Evolutionary conservation across 1,140 invertebrate species (phyloP), one percentile per base, ranked within the genome.

Genomic region (Drosophila bipectinata): DNA sequence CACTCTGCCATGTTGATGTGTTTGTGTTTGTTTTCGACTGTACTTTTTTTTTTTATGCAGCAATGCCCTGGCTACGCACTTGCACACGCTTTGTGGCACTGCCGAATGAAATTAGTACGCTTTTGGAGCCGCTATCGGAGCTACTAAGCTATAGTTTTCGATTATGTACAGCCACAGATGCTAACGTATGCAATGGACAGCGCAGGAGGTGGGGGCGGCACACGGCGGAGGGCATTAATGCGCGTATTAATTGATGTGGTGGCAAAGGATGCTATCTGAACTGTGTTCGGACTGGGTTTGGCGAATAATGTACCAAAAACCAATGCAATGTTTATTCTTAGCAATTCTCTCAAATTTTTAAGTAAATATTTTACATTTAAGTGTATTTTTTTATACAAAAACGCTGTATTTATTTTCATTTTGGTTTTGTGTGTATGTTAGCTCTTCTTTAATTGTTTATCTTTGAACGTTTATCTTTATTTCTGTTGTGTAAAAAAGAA

Each of bases 1-100:
- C 41, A 18, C 41, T 44, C 56, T 73, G 72, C 55, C 63, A 57
- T 67, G 63, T 67, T 58, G 56, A 48, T 67, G 75, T 87, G 81
- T 90, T 58, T 67, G 75, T 87, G 81, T 90, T 90, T 85, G 75
- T 85, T 80, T 90, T 85, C 72, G 84, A 88, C 83, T 88, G 83
- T 88, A 88, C 83, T 88, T 88, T 88, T 88, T 75, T 15, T 18
- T 69, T 89, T 76, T 66, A 77, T 77, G 78, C 78, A 79, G 71
- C 74, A 57, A 41, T 53, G 63, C 47, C 60, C 39, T 66, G 56
- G 74, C 55, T 78, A 88, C 83, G 82, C 83, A 88, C 79, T 85
- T 79, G 77, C 72, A 75, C 73, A 68, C 44, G 39, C 48, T 54
- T 72, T 76, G 62, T 57, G 24, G 55, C 58, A 26, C 14, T 18